Evolutionary conservation across 2,113 vertebrate species (phyloP).

Genomic region (Sylvicapra grimmia): DNA sequence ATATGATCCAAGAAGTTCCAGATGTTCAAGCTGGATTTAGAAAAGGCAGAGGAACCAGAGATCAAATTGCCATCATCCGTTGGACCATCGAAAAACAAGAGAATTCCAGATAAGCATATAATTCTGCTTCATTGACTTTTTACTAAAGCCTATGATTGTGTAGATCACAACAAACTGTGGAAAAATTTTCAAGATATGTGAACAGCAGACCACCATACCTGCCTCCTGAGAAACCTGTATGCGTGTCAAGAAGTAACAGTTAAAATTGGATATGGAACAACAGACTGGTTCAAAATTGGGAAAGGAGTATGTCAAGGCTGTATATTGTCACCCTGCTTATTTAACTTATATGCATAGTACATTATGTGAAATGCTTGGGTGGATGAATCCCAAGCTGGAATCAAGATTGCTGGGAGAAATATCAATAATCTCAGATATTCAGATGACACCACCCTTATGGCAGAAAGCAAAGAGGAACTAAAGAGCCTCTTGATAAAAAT

Average conservation of each 20-base stretch:
- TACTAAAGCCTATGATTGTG: neutral
- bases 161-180: neutral
- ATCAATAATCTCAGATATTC: too few species aligned
- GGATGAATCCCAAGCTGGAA: too few species aligned
- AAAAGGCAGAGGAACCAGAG: neutral
- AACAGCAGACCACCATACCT: neutral
- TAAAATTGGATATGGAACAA: neutral
- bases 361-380: too few species aligned
- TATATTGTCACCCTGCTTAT: neutral
- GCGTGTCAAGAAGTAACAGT: neutral
- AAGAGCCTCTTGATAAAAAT: too few species aligned
- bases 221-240: neutral
- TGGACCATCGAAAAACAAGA: neutral
- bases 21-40: neutral
- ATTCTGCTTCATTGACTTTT: neutral
- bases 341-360: too few species aligned
- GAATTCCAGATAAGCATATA: neutral
- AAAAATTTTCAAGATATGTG: neutral
- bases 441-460: too few species aligned
- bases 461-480: too few species aligned
- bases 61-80: neutral
- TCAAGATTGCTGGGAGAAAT: too few species aligned
- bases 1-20: neutral
- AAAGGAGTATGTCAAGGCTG: neutral
- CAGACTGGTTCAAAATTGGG: neutral